Percentiles rank a stretch among this genome's conserved stretches.
Evolutionary conservation across 2,888 invertebrate species (phyloP).

Genomic region (Pyrochroa serraticornis): DNA sequence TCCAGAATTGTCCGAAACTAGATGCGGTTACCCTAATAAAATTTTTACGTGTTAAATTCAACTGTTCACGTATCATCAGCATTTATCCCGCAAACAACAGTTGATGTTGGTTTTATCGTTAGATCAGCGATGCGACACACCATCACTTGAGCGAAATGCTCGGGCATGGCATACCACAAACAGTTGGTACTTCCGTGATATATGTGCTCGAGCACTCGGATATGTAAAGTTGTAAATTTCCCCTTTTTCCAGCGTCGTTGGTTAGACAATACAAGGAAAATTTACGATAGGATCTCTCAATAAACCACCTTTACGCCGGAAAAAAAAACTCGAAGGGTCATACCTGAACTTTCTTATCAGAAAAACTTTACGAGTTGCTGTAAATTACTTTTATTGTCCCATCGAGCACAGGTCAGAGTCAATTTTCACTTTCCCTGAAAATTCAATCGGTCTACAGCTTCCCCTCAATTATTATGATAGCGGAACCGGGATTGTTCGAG

Average conservation of each 20-base stretch:
- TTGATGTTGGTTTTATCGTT: constrained; percentile 1
- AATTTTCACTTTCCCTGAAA: too few relatives aligned
- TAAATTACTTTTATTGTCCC: too few relatives aligned
- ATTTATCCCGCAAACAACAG: constrained; percentile 1
- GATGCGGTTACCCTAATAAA: too few relatives aligned
- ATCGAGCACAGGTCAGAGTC: too few relatives aligned
- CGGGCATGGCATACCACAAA: background rate
- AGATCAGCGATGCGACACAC: background rate
- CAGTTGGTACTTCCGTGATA: background rate
- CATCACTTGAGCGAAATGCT: too few relatives aligned
- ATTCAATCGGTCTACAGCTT: too few relatives aligned
- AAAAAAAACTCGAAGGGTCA: background rate
- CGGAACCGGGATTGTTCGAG: too few relatives aligned
- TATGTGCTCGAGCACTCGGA: background rate
- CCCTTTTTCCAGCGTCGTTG: background rate
- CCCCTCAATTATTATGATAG: too few relatives aligned
- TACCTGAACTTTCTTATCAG: too few relatives aligned
- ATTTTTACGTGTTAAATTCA: too few relatives aligned
- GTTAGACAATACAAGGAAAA: background rate
- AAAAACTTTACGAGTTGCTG: too few relatives aligned
- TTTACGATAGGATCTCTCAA: background rate
- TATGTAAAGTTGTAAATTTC: background rate
- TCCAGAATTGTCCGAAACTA: too few relatives aligned
- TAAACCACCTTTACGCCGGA: background rate
- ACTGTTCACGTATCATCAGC: background rate